Evolutionary conservation across 1,140 invertebrate species (phyloP), one percentile per base, ranked within the genome.

Genomic region (Oreohelix idahoensis): DNA sequence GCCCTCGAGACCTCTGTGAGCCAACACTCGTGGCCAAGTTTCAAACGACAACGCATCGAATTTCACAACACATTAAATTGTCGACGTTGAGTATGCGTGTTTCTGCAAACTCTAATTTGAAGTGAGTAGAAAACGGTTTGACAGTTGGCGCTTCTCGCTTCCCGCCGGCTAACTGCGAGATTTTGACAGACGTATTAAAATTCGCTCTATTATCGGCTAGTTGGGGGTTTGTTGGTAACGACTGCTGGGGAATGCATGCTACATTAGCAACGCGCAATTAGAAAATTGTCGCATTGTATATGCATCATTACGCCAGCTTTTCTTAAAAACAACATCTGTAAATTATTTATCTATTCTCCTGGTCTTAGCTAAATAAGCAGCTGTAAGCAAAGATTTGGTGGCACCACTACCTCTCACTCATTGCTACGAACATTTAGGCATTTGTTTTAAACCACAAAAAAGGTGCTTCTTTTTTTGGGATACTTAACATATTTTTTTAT

Each of bases 241-340:
- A 36, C 2, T 29, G 1, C 32, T 36, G 75, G 26, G 17, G 26
- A 26, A 23, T 36, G 17, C 29, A 77, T 32, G 75, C 75, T 63
- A 66, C 77, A 69, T 79, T 79, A 66, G 63, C 77, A 42, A 39
- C 51, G 77, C 32, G 77, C 77, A 36, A 79, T 79, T 79, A 79
- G 39, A 79, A 66, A 66, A 79, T 32, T 77, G 75, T 77, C 32
- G 32, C 51, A 51, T 58, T 79, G 77, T 69, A 35, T 29, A 36
- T n/a, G 77, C 77, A 38, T 66, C 77, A 79, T 69, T 69, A 77
- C 5, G 39, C 32, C 15, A 1, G 26, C 32, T 36, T 23, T 29
- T 32, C 32, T 29, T 29, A 32, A 77, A 53, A 77, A 53, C 75
- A 77, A 53, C 75, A 8, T 42, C 49, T 49, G 36, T 77, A 15